phyloP scores from a whole-genome alignment of 2,888 invertebrate genomes.

The Sceliomorpha sp. region DNA sequence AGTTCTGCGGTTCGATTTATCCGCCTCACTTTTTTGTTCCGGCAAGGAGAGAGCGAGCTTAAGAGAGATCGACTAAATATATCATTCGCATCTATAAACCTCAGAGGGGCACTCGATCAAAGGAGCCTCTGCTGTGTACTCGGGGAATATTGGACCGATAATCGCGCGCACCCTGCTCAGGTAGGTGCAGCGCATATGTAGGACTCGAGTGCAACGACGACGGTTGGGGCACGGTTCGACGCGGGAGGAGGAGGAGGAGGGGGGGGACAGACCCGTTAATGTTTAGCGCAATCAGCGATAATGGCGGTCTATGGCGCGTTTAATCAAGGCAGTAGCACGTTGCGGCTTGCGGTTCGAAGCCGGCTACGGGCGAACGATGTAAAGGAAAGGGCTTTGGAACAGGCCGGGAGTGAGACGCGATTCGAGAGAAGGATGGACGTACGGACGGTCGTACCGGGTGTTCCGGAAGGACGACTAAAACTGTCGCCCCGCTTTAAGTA shows the following conservation, averaged over 20 bases:
- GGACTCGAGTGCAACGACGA: constrained; percentile 18
- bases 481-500: too few relatives aligned
- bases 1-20: constrained; percentile 49
- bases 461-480: constrained; percentile 70
- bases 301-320: constrained; percentile 81
- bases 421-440: constrained; percentile 46
- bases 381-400: constrained; percentile 69
- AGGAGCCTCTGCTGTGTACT: constrained; percentile 52
- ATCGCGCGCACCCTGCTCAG: constrained; percentile 44
- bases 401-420: constrained; percentile 41
- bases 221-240: constrained; percentile 13
- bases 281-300: constrained; percentile 81
- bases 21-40: constrained; percentile 50
- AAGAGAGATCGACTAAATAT: constrained; percentile 42
- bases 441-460: constrained; percentile 76
- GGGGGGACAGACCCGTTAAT: constrained; percentile 74
- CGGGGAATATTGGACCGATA: constrained; percentile 47
- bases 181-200: constrained; percentile 34
- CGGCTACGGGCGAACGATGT: constrained; percentile 65
- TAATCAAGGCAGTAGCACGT: constrained; percentile 81
- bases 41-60: constrained; percentile 30
- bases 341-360: constrained; percentile 78
- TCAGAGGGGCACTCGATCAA: constrained; percentile 52
- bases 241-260: constrained; percentile 17
- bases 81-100: constrained; percentile 53